Conservation (phyloP, 2,113 vertebrate species). For the Aspidoscelis tigris region DNA sequence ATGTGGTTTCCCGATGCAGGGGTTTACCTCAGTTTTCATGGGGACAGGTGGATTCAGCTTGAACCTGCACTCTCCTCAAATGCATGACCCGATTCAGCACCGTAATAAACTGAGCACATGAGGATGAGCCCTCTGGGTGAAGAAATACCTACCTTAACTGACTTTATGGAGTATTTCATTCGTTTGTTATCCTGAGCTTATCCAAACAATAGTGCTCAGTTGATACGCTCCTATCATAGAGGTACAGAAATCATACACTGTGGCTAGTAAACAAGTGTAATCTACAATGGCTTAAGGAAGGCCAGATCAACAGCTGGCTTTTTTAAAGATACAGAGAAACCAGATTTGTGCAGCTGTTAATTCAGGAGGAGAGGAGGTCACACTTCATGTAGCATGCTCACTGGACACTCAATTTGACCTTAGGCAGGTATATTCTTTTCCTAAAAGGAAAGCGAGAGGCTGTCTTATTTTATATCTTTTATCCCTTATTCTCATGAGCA, state of each 20-base stretch:
- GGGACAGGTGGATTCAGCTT: no score
- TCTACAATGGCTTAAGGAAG: no score
- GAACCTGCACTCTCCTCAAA: no score
- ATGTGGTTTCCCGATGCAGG: no score
- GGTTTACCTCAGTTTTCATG: no score
- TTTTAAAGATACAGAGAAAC: not conserved
- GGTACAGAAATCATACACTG: not conserved
- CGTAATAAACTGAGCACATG: no score
- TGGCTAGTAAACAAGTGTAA: not conserved
- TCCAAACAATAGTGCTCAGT: not conserved
- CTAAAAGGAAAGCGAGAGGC: not conserved
- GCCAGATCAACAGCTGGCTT: slow-evolving; percentile 7
- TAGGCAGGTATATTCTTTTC: not conserved
- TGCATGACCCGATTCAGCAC: no score
- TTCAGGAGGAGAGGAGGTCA: not conserved
- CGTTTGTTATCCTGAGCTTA: not conserved
- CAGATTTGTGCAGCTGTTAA: slow-evolving; percentile 23
- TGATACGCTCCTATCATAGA: not conserved
- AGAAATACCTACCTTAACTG: not conserved
- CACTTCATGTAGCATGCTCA: not conserved
- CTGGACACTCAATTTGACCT: not conserved
- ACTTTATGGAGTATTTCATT: not conserved
- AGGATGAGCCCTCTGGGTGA: no score
- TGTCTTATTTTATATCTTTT: not conserved
- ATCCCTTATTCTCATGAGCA: slow-evolving; percentile 10